A percentile compares a stretch with the other conserved stretches of the same genome.
These are phyloP conservation scores for Spizaetus ornatus DNA, from an alignment of 2,113 vertebrate genomes.

Conservation along the genomic window DNA sequence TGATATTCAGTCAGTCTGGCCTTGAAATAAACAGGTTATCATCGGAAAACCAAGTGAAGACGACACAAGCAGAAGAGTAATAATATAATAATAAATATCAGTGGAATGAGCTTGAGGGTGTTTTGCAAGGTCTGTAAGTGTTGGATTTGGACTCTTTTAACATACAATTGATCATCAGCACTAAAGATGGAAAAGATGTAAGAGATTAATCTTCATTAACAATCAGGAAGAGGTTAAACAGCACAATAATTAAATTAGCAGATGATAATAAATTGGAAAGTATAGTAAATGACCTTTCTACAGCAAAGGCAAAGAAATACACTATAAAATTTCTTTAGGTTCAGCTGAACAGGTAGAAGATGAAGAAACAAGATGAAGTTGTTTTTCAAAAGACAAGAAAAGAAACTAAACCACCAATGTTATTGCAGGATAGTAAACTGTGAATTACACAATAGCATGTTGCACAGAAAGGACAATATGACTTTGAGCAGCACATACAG, in stretches of 20 bases:
- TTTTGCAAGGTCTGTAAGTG: neutral
- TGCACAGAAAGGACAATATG: neutral
- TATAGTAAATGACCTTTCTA: neutral
- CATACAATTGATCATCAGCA: neutral
- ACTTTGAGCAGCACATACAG: neutral
- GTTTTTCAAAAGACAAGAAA: neutral
- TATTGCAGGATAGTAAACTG: neutral
- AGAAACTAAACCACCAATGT: neutral
- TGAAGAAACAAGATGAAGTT: neutral
- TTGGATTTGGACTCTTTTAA: neutral
- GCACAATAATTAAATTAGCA: constrained; percentile 48
- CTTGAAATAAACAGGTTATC: neutral
- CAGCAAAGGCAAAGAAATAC: neutral
- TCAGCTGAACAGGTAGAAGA: neutral
- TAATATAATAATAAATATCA: neutral
- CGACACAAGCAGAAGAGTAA: neutral
- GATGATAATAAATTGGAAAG: constrained; percentile 26
- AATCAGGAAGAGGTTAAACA: constrained; percentile 21
- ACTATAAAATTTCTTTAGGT: neutral
- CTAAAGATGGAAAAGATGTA: neutral
- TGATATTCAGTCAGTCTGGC: neutral
- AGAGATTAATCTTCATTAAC: constrained; percentile 40
- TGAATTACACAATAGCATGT: neutral
- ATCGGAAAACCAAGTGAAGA: neutral
- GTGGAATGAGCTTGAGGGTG: neutral